Evolutionary conservation across 2,113 vertebrate species (phyloP).

Genomic region (Setophaga kirtlandii): DNA sequence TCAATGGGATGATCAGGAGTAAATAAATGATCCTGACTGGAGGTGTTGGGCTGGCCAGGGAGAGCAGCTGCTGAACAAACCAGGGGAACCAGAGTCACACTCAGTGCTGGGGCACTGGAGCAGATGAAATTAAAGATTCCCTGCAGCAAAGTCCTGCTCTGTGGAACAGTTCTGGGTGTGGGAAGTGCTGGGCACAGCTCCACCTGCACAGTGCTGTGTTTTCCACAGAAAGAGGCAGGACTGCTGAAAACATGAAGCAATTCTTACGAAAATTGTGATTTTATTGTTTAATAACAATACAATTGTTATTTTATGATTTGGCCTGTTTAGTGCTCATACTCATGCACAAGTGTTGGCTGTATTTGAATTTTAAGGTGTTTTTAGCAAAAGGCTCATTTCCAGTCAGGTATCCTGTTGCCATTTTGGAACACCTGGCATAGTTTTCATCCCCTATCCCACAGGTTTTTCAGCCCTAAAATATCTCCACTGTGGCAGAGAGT

Average conservation of each 20-base stretch:
- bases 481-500: not conserved
- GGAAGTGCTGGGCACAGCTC: not conserved
- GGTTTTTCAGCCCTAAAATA: not conserved
- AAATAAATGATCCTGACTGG: not conserved
- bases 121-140: not conserved
- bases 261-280: rapidly evolving
- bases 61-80: not conserved
- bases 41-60: not conserved
- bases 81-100: not conserved
- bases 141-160: not conserved
- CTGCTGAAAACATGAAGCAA: not conserved
- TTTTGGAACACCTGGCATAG: not conserved
- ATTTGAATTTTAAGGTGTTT: not conserved
- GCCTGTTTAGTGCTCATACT: rapidly evolving
- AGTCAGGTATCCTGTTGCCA: not conserved
- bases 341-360: not conserved
- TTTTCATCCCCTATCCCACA: not conserved
- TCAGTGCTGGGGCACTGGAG: not conserved
- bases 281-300: too few species aligned
- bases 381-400: not conserved
- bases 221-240: not conserved
- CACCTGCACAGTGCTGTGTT: too few species aligned
- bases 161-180: not conserved
- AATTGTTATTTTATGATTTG: rapidly evolving
- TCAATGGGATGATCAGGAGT: not conserved